Evolutionary conservation across 2,797 vertebrate species (phyloP).

Genomic region (Hirundo rustica): DNA sequence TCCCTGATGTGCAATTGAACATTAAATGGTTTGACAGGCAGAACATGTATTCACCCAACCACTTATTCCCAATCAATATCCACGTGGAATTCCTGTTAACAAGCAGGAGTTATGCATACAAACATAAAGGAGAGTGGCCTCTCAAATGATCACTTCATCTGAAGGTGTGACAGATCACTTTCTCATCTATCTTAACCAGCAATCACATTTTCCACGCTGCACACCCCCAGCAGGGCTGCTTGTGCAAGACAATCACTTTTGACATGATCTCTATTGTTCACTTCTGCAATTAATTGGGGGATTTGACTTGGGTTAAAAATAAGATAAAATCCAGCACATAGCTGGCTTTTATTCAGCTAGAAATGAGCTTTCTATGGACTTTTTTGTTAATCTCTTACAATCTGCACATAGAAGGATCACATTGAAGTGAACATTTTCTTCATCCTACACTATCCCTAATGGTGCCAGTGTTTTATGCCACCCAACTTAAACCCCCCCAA

Average conservation of each 20-base stretch:
- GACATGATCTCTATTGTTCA: neutral
- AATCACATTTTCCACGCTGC: neutral
- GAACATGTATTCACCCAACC: slow-evolving; percentile 4
- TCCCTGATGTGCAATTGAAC: slow-evolving; percentile 7
- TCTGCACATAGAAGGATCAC: neutral
- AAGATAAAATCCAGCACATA: neutral
- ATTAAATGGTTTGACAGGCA: slow-evolving; percentile 39
- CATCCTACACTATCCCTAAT: neutral
- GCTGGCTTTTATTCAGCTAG: neutral
- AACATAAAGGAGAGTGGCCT: neutral
- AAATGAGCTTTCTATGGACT: neutral
- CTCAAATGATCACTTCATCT: slow-evolving; percentile 7
- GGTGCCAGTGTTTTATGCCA: neutral
- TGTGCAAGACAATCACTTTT: neutral
- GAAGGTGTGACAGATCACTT: neutral
- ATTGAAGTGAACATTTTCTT: neutral
- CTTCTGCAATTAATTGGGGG: neutral
- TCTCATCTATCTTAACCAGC: neutral
- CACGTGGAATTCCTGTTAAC: slow-evolving; percentile 15
- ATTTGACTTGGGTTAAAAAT: neutral
- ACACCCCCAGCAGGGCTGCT: neutral
- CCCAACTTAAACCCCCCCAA: neutral
- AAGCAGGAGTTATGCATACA: neutral
- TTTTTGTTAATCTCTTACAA: neutral
- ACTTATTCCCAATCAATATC: slow-evolving; percentile 46